Conservation (phyloP, 2,888 invertebrate species). For the Hydrotaea cyrtoneurina region DNA sequence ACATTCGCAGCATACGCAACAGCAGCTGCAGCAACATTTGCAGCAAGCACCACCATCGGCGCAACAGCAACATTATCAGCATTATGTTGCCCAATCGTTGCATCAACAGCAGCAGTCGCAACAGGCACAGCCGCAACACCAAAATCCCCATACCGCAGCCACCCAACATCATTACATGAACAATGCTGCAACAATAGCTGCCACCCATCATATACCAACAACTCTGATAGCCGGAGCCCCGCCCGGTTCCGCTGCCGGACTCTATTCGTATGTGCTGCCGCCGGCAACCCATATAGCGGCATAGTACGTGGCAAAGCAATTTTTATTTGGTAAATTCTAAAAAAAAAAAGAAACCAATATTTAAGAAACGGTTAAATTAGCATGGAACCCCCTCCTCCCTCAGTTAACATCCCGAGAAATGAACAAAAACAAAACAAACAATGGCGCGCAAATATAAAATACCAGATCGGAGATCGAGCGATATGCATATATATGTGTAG, state of each 20-base stretch:
- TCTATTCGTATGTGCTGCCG: slow-evolving; percentile 79
- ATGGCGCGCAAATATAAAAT: slow-evolving; percentile 64
- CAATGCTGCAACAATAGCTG: slow-evolving; percentile 71
- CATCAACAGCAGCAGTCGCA: slow-evolving; percentile 68
- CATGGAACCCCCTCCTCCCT: neutral
- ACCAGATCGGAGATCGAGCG: slow-evolving; percentile 49
- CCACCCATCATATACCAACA: slow-evolving; percentile 72
- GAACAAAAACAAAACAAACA: slow-evolving; percentile 27
- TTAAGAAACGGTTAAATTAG: slow-evolving; percentile 32
- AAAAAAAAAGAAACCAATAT: too few species aligned
- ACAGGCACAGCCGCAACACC: slow-evolving; percentile 43
- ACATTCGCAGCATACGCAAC: slow-evolving; percentile 69
- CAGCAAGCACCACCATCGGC: slow-evolving; percentile 68
- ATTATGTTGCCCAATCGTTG: slow-evolving; percentile 68
- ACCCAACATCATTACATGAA: slow-evolving; percentile 60
- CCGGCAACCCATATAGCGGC: slow-evolving; percentile 79
- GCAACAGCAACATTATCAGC: slow-evolving; percentile 70
- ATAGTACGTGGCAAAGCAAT: slow-evolving; percentile 74
- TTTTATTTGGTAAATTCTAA: slow-evolving; percentile 66
- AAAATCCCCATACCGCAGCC: slow-evolving; percentile 35
- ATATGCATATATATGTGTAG: slow-evolving; percentile 14
- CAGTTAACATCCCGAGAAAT: neutral
- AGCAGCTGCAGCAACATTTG: slow-evolving; percentile 61
- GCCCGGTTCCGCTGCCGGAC: slow-evolving; percentile 73
- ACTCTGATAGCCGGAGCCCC: slow-evolving; percentile 73